These are phyloP conservation scores for Drosophila neotestacea DNA, from an alignment of 2,888 invertebrate genomes.

Conservation along the genomic window DNA sequence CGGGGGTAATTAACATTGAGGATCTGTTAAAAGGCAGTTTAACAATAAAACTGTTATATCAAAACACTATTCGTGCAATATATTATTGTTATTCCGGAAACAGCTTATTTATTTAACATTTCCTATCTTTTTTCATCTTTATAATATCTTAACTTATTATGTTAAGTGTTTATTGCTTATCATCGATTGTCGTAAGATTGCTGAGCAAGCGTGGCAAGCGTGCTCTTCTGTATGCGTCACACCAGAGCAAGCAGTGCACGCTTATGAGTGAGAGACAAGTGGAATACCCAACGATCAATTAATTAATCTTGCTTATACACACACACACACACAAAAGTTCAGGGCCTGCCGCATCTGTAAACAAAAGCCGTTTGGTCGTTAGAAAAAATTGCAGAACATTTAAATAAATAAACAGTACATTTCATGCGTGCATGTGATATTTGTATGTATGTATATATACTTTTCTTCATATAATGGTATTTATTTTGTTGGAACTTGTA, in stretches of 20 bases:
- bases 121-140: not conserved
- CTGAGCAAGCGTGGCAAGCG: conserved; percentile 34
- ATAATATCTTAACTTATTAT: conserved; percentile 4
- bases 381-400: conserved; percentile 24
- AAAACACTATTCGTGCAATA: no score
- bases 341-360: conserved; percentile 37
- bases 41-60: not conserved
- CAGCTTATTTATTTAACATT: no score
- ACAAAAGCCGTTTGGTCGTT: conserved; percentile 38
- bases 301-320: not conserved
- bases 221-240: conserved; percentile 45
- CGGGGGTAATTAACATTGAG: not conserved
- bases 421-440: not conserved
- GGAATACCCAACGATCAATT: conserved; percentile 13
- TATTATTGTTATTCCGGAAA: no score
- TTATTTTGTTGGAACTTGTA: not conserved
- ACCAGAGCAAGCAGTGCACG: conserved; percentile 40
- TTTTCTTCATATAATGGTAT: not conserved
- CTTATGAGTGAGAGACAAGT: conserved; percentile 7
- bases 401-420: conserved; percentile 28
- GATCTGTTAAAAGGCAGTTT: not conserved
- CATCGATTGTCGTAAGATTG: conserved; percentile 25
- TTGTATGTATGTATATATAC: not conserved
- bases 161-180: conserved; percentile 22
- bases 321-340: conserved; percentile 1